A percentile compares a stretch with the other conserved stretches of the same genome.
These are phyloP conservation scores for Drosophila pullipes DNA, from an alignment of 2,888 invertebrate species.

Conservation along the genomic window DNA sequence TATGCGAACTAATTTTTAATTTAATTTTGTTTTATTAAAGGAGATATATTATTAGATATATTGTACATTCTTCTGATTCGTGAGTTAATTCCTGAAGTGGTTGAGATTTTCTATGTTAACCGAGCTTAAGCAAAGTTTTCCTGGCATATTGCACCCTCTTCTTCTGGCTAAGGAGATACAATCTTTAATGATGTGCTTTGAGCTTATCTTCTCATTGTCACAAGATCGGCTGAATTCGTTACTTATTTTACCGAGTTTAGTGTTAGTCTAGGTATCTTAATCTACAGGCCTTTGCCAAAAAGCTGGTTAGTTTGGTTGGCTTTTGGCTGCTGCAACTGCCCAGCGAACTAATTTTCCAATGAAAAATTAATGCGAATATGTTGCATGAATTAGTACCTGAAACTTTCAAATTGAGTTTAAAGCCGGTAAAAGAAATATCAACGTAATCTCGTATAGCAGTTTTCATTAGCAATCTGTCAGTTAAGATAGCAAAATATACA, in stretches of 20 bases:
- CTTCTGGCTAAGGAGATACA: background rate
- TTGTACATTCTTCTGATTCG: background rate
- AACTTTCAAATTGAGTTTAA: background rate
- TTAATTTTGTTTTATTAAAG: background rate
- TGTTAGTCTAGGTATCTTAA: background rate
- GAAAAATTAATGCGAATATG: too few species aligned
- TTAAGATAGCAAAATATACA: background rate
- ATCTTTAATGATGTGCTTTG: background rate
- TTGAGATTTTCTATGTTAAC: background rate
- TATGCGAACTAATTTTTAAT: background rate
- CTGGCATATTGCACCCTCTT: background rate
- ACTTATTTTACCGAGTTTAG: background rate
- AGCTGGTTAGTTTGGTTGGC: background rate
- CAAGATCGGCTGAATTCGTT: background rate
- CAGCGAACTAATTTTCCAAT: background rate
- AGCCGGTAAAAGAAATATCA: background rate
- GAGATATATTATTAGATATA: too few species aligned
- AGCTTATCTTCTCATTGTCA: background rate
- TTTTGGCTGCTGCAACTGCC: background rate
- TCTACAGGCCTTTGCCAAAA: background rate
- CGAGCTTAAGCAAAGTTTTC: background rate
- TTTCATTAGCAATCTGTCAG: too few species aligned
- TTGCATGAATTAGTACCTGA: too few species aligned
- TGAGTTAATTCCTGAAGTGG: background rate
- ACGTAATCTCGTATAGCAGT: background rate